Conservation (phyloP, 2,797 vertebrate genomes). For the Sphaeramia orbicularis region DNA sequence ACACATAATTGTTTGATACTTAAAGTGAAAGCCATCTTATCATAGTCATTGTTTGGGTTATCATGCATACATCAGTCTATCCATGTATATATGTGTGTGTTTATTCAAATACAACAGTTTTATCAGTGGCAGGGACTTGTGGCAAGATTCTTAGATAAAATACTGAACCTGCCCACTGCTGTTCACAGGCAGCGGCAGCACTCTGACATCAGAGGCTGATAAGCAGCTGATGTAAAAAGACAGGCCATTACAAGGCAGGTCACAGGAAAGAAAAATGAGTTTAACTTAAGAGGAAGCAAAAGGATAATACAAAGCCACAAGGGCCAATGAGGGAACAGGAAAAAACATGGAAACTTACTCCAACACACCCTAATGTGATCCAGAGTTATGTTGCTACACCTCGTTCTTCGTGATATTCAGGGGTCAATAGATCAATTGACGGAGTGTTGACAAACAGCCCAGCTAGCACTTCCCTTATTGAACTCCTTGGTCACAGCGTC, state of each 20-base stretch:
- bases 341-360: background rate
- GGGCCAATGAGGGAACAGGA: background rate
- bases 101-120: background rate
- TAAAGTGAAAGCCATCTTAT: no score
- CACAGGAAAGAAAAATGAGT: background rate
- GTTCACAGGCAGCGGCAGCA: slow-evolving; percentile 19
- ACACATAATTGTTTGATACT: background rate
- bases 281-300: background rate
- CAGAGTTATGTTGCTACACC: background rate
- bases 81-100: background rate
- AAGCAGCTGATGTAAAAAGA: slow-evolving; percentile 4
- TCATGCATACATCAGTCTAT: background rate
- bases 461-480: slow-evolving; percentile 33
- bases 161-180: slow-evolving; percentile 47
- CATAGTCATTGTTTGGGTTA: background rate
- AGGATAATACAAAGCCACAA: background rate
- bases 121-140: background rate
- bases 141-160: slow-evolving; percentile 21
- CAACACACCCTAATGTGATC: slow-evolving; percentile 7
- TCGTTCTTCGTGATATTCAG: background rate
- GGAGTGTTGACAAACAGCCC: slow-evolving; percentile 34
- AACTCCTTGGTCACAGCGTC: slow-evolving; percentile 19
- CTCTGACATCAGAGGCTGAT: slow-evolving; percentile 35
- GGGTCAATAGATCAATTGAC: slow-evolving; percentile 41
- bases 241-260: background rate